Evolutionary conservation across 2,888 invertebrate genomes (phyloP), one percentile per base, ranked within the genome.

Genomic region (Drosophila bunnanda): DNA sequence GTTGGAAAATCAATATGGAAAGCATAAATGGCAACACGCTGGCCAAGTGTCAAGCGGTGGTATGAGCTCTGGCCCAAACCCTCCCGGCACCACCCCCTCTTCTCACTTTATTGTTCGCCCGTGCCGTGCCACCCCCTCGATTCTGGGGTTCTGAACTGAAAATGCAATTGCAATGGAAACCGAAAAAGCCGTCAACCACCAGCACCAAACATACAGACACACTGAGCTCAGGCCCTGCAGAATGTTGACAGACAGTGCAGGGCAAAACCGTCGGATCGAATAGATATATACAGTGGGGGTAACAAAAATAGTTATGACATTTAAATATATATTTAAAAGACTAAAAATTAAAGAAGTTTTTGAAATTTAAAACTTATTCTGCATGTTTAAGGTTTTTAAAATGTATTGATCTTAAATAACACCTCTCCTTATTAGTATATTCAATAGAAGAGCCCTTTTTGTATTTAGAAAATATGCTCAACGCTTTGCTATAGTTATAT

Each of bases 21-120:
- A 83, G 89, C 89, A 83, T 89, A 83, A 83, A 86, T 88, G 89
- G 67, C 72, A 67, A 82, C 88, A 88, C 80, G 80, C 86, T 64
- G 57, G 54, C 59, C 80, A 89, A 85, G 85, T 85, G 90, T 85
- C 85, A 85, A 83, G 83, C 80, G 83, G 89, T 74, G 87, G 80
- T 78, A 88, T 75, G 81, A 61, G 70, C 75, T 38, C 50, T 15
- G 32, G 38, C 62, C 43, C 52, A 62, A 22, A 15, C 17, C 34
- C 32, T 17, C 22, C 36, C 30, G 64, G 65, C 57, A 55, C n/a
- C 12, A n/a, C 59, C 20, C 15, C 53, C 20, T 28, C 46, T 0
- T 12, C 60, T 38, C 61, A 43, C 61, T 4, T 30, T 30, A 30
- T 34, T 34, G 50, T 50, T 52, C 6, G 22, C 15, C 46, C 12